These are phyloP conservation scores for Xiphophorus birchmanni DNA, from an alignment of 2,797 vertebrate species.

Conservation along the genomic window DNA sequence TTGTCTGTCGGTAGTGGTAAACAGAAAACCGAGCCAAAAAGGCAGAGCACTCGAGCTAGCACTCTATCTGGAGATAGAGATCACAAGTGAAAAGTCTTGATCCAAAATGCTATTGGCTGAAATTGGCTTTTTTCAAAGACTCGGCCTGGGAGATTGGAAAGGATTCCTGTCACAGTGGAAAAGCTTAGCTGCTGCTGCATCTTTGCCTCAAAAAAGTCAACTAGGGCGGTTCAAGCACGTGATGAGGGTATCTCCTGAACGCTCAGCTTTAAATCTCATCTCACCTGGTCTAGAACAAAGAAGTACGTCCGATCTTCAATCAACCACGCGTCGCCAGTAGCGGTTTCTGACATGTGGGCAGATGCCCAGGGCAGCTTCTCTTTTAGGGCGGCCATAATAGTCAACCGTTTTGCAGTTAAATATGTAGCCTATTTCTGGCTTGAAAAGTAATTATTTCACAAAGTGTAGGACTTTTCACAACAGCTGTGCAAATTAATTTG, in stretches of 20 bases:
- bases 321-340: background rate
- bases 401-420: too few relatives aligned
- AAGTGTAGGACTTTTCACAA: too few relatives aligned
- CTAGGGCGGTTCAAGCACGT: background rate
- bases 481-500: too few relatives aligned
- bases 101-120: background rate
- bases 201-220: background rate
- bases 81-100: background rate
- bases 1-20: background rate
- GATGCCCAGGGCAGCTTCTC: too few relatives aligned
- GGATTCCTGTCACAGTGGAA: background rate
- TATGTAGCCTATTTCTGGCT: too few relatives aligned
- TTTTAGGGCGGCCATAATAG: too few relatives aligned
- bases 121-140: background rate
- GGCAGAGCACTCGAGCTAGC: background rate
- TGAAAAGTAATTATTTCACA: too few relatives aligned
- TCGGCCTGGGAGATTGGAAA: background rate
- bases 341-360: too few relatives aligned
- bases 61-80: background rate
- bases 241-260: background rate
- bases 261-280: background rate
- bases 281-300: background rate
- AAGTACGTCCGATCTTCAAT: background rate
- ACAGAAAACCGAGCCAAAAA: slow-evolving; percentile 1
- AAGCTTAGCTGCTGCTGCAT: background rate